These are phyloP conservation scores for Etia nguti DNA, from an alignment of 2,113 vertebrate genomes.

Conservation along the genomic window DNA sequence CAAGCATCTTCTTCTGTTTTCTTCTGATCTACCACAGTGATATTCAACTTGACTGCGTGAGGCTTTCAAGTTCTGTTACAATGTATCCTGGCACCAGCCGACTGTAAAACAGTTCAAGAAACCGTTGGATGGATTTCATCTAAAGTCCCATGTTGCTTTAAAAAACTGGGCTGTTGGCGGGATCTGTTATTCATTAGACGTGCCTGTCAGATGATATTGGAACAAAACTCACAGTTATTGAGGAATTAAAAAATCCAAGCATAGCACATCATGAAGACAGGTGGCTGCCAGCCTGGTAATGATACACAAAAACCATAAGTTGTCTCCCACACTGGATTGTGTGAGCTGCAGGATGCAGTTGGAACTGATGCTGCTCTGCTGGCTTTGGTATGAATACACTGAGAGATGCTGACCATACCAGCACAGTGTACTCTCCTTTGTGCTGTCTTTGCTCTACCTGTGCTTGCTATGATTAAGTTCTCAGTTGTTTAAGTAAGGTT, in stretches of 20 bases:
- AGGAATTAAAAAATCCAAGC: conserved; percentile 31
- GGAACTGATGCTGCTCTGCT: neutral
- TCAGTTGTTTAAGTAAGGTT: neutral
- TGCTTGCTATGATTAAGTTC: neutral
- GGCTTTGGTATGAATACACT: neutral
- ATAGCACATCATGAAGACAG: conserved; percentile 16
- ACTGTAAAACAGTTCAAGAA: conserved; percentile 37
- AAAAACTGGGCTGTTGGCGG: conserved; percentile 52
- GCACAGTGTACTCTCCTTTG: neutral
- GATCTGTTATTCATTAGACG: conserved; percentile 46
- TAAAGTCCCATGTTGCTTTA: conserved; percentile 27
- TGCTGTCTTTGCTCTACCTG: neutral
- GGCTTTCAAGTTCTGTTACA: conserved; percentile 11
- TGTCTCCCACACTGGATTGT: conserved; percentile 31
- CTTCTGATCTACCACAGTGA: neutral
- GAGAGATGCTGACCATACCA: neutral
- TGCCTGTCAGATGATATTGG: conserved; percentile 56
- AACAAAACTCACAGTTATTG: conserved; percentile 27
- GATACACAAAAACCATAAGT: conserved; percentile 40
- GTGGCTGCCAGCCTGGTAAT: conserved; percentile 34
- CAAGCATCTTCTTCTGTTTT: neutral
- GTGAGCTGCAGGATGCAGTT: conserved; percentile 17
- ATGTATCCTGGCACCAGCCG: conserved; percentile 18
- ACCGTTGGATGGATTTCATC: conserved; percentile 27
- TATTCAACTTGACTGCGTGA: conserved; percentile 16